phyloP scores from a whole-genome alignment of 2,888 invertebrate genomes.

The Callimorpha dominula region DNA sequence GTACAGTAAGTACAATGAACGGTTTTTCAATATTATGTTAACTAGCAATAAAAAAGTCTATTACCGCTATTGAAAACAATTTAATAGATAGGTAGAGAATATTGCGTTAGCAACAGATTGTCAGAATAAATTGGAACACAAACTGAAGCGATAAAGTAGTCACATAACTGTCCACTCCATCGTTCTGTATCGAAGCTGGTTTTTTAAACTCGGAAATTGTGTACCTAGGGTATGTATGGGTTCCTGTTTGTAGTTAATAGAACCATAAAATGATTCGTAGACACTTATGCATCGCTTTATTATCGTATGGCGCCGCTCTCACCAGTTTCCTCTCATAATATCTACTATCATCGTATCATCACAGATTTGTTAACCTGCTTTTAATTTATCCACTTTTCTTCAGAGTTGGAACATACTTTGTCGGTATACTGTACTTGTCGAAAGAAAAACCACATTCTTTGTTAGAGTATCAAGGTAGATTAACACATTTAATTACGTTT shows the following conservation, averaged over 20 bases:
- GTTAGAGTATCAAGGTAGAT: not conserved
- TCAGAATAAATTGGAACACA: slow-evolving; percentile 46
- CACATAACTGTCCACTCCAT: slow-evolving; percentile 12
- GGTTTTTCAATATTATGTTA: too few relatives aligned
- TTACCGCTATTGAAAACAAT: slow-evolving; percentile 30
- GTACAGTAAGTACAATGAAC: too few relatives aligned
- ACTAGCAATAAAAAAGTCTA: too few relatives aligned
- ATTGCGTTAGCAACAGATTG: slow-evolving; percentile 38
- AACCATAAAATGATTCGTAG: slow-evolving; percentile 7
- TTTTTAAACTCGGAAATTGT: slow-evolving; percentile 12
- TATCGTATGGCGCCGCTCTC: not conserved
- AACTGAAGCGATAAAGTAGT: not conserved
- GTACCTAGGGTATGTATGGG: not conserved
- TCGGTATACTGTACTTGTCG: not conserved
- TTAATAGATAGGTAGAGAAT: slow-evolving; percentile 30
- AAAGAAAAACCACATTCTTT: not conserved
- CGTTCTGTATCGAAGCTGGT: slow-evolving; percentile 8
- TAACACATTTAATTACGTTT: not conserved
- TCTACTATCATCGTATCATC: not conserved
- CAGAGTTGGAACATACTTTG: not conserved
- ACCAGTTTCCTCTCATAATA: not conserved
- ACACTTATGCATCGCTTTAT: not conserved
- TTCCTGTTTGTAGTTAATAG: slow-evolving; percentile 10
- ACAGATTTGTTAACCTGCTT: not conserved
- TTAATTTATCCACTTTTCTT: slow-evolving; percentile 1